Base-by-base conservation (phyloP, 2,888 invertebrate species). In the Dryomyza anilis region DNA sequence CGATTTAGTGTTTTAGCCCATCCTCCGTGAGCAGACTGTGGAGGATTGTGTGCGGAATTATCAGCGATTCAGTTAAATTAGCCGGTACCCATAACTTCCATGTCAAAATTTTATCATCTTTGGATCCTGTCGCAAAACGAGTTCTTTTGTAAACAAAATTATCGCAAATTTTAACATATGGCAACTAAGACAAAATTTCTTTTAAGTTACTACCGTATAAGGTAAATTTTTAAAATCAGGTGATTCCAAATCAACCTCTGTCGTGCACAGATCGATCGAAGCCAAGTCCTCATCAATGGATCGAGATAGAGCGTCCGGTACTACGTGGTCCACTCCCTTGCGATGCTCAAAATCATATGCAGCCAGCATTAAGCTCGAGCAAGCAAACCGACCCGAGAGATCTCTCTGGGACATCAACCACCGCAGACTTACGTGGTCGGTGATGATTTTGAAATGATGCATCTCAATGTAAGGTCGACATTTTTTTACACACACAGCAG, bases 401-500 rank as follows among this genome's bases (percentile, higher is more conserved):
- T 48, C 48, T 23, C 7, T 23, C 23, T 48, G 48, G 1, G 19
- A 23, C 48, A 48, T 48, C 14, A 48, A 16, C 39, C 39, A 39
- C 1, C 39, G 39, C 39, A 39, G n/a, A n/a, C n/a, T n/a, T n/a
- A n/a, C n/a, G n/a, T n/a, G n/a, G n/a, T n/a, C n/a, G n/a, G n/a
- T n/a, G 6, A 57, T 25, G 3, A 57, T 12, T 25, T 43, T 45
- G n/a, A 57, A 57, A 25, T 19, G 29, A 6, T 57, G 48, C 1
- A 72, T 73, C 45, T 68, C 68, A 6, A 69, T 61, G 36, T 69
- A 69, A 5, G 68, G 43, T 29, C 66, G n/a, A 23, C 67, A 68
- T 45, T 55, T 67, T 50, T 67, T 43, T 0, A 67, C 63, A n/a
- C n/a, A n/a, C n/a, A n/a, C n/a, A n/a, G n/a, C n/a, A n/a, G n/a